phyloP scores from a whole-genome alignment of 2,888 invertebrate genomes.

The Choreutis nemorana region DNA sequence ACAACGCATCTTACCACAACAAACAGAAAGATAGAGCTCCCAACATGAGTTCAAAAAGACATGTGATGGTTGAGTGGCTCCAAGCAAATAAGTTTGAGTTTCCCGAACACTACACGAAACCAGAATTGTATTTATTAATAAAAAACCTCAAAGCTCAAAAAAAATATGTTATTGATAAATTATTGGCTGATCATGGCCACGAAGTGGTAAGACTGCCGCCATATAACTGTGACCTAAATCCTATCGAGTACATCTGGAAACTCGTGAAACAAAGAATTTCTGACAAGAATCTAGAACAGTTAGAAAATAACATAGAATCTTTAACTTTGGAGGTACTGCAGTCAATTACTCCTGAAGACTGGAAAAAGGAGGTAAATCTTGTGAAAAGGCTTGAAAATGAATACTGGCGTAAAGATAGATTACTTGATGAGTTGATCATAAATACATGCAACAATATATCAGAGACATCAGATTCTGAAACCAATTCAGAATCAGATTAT shows the following conservation, averaged over 20 bases:
- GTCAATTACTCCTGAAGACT: constrained; percentile 1
- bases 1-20: constrained; percentile 1
- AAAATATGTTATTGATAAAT: constrained; percentile 19
- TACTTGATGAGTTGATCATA: background rate
- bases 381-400: background rate
- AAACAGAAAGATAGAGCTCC: constrained; percentile 1
- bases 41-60: constrained; percentile 6
- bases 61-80: constrained; percentile 14
- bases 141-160: constrained; percentile 12
- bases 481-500: constrained; percentile 1
- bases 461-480: background rate
- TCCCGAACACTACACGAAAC: constrained; percentile 14
- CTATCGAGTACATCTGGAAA: constrained; percentile 18
- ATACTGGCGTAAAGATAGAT: constrained; percentile 1
- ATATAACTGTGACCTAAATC: constrained; percentile 23
- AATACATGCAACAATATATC: background rate
- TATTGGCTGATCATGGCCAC: constrained; percentile 17
- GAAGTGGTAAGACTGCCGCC: constrained; percentile 22
- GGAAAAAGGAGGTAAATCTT: background rate
- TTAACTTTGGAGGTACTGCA: background rate
- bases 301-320: too few relatives aligned
- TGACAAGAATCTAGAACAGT: too few relatives aligned
- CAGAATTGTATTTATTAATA: constrained; percentile 13
- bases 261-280: constrained; percentile 6
- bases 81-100: constrained; percentile 13